Evolutionary conservation across 1,140 invertebrate species (phyloP).

Genomic region (Cataglyphis hispanica): DNA sequence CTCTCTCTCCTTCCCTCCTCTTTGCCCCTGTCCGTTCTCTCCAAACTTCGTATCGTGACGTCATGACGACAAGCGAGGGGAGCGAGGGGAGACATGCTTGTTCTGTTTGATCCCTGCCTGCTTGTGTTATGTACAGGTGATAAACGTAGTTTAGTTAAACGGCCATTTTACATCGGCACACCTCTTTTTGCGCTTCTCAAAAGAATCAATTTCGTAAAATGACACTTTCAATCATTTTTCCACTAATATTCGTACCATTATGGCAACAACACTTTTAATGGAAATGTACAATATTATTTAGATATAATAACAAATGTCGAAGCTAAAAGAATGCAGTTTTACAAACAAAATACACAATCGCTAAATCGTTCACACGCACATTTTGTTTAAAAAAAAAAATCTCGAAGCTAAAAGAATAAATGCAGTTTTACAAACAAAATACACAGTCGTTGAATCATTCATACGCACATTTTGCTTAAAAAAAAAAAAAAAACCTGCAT

Average conservation of each 20-base stretch:
- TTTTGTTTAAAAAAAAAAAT: neutral
- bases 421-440: neutral
- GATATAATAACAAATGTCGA: neutral
- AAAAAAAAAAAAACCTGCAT: neutral
- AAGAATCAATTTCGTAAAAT: neutral
- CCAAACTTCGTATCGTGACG: conserved; percentile 68
- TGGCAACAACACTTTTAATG: neutral
- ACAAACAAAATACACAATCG: neutral
- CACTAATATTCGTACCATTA: neutral
- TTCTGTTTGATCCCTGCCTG: conserved; percentile 58
- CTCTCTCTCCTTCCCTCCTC: neutral
- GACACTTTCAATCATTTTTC: neutral
- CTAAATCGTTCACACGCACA: neutral
- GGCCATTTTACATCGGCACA: conserved; percentile 18
- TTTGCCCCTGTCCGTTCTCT: conserved; percentile 17
- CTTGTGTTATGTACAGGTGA: conserved; percentile 34
- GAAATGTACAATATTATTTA: neutral
- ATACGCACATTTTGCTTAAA: neutral
- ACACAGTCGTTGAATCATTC: too few species aligned
- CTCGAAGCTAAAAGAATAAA: neutral
- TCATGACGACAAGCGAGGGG: conserved; percentile 38
- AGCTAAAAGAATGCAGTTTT: neutral
- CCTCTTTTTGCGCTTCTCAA: neutral
- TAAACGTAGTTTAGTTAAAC: conserved; percentile 30
- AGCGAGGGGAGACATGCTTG: neutral